Percentiles rank a stretch among this genome's conserved stretches.
Evolutionary conservation across 2,113 vertebrate genomes (phyloP).

Genomic region (Paramisgurnus dabryanus): DNA sequence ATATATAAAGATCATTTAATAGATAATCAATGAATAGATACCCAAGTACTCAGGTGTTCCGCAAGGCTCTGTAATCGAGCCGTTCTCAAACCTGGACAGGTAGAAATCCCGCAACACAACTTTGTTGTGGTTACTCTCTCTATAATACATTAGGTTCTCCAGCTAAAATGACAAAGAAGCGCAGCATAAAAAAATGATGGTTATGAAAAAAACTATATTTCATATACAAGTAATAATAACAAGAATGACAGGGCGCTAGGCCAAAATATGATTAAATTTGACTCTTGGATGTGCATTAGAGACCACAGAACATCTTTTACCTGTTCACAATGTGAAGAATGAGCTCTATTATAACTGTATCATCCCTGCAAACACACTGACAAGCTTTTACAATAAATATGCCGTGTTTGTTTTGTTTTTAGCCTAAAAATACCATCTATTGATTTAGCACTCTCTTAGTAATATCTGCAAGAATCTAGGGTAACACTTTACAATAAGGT

Average conservation of each 20-base stretch:
- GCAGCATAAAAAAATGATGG: not conserved
- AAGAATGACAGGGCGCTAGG: not conserved
- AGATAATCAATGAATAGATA: conserved; percentile 45
- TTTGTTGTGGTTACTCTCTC: conserved; percentile 84
- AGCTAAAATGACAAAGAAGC: conserved; percentile 65
- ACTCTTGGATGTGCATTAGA: too few species aligned
- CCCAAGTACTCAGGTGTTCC: conserved; percentile 85
- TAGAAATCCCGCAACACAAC: conserved; percentile 85
- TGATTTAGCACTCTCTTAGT: too few species aligned
- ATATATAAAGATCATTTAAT: not conserved
- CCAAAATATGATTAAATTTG: not conserved
- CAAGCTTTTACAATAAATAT: not conserved
- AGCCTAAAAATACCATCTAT: too few species aligned
- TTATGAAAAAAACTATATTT: not conserved
- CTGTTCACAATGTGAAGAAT: not conserved
- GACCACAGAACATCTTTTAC: not conserved
- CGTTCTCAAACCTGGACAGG: conserved; percentile 82
- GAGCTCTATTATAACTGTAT: not conserved
- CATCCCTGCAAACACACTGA: not conserved
- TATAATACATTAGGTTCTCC: conserved; percentile 88
- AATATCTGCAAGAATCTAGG: too few species aligned
- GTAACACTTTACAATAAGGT: too few species aligned
- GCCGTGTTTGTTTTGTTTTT: not conserved
- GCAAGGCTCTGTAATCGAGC: conserved; percentile 82
- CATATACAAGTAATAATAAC: not conserved